Base-by-base conservation (phyloP, 2,888 invertebrate genomes). In the Marronus borbonicus region DNA sequence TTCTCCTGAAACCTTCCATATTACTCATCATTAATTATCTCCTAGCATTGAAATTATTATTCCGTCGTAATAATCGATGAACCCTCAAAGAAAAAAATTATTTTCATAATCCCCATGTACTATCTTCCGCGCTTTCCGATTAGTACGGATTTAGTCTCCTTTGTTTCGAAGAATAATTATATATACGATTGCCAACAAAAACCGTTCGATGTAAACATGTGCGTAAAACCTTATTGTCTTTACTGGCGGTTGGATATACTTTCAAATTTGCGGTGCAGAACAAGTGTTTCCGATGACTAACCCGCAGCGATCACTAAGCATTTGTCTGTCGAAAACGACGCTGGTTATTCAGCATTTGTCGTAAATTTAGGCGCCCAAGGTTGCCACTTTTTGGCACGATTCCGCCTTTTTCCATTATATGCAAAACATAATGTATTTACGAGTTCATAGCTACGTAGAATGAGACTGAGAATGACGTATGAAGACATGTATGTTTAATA, bases 261-360 rank as follows among this genome's bases (percentile, higher is more conserved):
- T 52, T 52, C n/a, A n/a, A n/a, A n/a, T 52, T 52, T 52, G 52
- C n/a, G n/a, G n/a, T 52, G 10, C 3, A 8, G 55, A 55, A 55
- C 55, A 55, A 55, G 55, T 55, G 55, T 55, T 55, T 55, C 17
- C n/a, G 17, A 20, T 55, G 55, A 55, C 55, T 55, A 55, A 55
- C 55, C 17, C 5, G 17, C 55, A 20, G 20, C 55, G n/a, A 36
- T 36, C 31, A 36, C 31, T 36, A 36, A 36, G 31, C 31, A 36
- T 4, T 55, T 55, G 7, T 55, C 55, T 55, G 55, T 2, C 5
- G 55, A 55, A 5, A 20, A 55, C 55, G 55, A 55, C 20, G 55
- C 55, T 20, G 14, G 7, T 55, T 55, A 55, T 55, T 55, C 55
- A 20, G 55, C n/a, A 14, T 12, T 55, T 55, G 55, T 55, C 55